Evolutionary conservation across 2,888 invertebrate species (phyloP).

Genomic region (Leptarthrus brevirostris): DNA sequence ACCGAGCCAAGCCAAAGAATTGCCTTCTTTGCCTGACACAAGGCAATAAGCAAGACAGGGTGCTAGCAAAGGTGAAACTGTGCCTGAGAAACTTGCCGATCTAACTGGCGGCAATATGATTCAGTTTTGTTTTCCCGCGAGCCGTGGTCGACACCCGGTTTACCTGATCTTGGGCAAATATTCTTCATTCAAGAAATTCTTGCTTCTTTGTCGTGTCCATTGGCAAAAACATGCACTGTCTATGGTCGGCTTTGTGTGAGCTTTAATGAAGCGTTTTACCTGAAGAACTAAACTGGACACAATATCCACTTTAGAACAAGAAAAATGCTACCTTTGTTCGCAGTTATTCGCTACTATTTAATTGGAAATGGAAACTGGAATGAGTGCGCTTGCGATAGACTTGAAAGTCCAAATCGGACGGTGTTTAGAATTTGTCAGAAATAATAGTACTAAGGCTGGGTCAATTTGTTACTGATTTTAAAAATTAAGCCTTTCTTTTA

Average conservation of each 20-base stretch:
- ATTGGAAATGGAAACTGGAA: slow-evolving; percentile 6
- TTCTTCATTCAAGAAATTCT: slow-evolving; percentile 45
- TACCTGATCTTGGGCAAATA: slow-evolving; percentile 29
- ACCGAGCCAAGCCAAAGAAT: slow-evolving; percentile 7
- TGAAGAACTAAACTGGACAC: background rate
- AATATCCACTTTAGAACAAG: slow-evolving; percentile 10
- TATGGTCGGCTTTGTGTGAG: slow-evolving; percentile 24
- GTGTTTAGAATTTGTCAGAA: too few species aligned
- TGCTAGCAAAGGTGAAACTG: slow-evolving; percentile 22
- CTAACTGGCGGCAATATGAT: slow-evolving; percentile 1
- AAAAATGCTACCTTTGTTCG: slow-evolving; percentile 5
- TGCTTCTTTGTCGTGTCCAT: background rate
- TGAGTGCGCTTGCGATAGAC: too few species aligned
- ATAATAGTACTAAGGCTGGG: too few species aligned
- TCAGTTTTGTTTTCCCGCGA: background rate
- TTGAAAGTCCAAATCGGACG: too few species aligned
- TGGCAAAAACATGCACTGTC: slow-evolving; percentile 4
- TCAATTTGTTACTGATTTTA: too few species aligned
- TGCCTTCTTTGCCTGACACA: slow-evolving; percentile 19
- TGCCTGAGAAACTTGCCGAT: slow-evolving; percentile 24
- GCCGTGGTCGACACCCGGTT: slow-evolving; percentile 33
- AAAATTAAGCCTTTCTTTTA: too few species aligned
- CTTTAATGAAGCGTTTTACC: slow-evolving; percentile 42
- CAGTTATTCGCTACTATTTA: background rate
- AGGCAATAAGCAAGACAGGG: slow-evolving; percentile 16